Evolutionary conservation across 2,888 invertebrate genomes (phyloP), one percentile per base, ranked within the genome.

Genomic region (Itoplectis maculator): DNA sequence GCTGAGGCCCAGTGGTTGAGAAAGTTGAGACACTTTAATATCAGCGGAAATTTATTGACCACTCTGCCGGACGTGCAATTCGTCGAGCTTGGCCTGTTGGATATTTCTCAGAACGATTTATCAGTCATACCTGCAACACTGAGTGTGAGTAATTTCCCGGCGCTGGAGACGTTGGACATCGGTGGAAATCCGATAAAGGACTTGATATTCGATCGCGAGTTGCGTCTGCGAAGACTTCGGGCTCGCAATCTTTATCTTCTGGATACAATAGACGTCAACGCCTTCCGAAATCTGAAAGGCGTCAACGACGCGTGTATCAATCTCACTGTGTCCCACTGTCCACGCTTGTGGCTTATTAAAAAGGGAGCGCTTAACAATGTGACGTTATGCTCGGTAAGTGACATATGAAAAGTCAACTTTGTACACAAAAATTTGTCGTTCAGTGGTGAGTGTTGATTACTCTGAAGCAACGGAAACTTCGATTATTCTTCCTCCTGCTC

Each of bases 301-400:
- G 78, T 79, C 29, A 59, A 78, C 8, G 80, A 87, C 3, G 90
- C 89, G 51, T 95, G 95, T 84, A 93, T 95, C 83, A 93, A 93
- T 86, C 91, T 95, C 13, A 94, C 92, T 86, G 86, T 95, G 23
- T 93, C 94, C 0, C 93, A 93, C 68, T 94, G 94, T 87, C 91
- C 91, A 0, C 91, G 92, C 1, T 87, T 95, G 79, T 89, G 85
- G 11, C 92, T 91, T 37, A 93, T 95, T 69, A 89, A 91, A 20
- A 86, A 88, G 45, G 84, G 87, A 6, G 84, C 89, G 45, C 88
- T 92, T 2, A 73, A 93, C 86, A 93, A 93, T 6, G 93, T 95
- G 3, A 91, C 93, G 42, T 82, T 95, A 40, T 95, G 95, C 86
- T 94, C 93, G 93, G 95, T 95, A 90, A 94, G 94, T 92, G 66